Conservation (phyloP, 2,888 invertebrate species). For the Aleiodes testaceus region DNA sequence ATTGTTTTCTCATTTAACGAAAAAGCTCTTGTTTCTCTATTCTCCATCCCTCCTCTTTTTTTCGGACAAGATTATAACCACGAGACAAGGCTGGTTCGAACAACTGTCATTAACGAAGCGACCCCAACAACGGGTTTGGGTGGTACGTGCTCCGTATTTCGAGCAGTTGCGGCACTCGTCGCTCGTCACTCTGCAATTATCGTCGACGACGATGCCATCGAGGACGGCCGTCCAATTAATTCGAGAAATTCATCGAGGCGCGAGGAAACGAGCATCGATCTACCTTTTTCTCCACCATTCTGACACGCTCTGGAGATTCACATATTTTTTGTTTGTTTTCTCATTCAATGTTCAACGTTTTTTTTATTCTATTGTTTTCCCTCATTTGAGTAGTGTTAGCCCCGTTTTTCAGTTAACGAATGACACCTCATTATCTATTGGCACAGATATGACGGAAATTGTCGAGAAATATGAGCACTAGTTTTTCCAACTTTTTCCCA, state of each 20-base stretch:
- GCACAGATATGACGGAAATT: slow-evolving; percentile 22
- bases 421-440: slow-evolving; percentile 15
- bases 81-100: slow-evolving; percentile 48
- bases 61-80: slow-evolving; percentile 39
- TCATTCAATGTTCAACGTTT: not conserved
- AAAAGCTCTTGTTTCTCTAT: slow-evolving; percentile 37
- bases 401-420: not conserved
- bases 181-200: slow-evolving; percentile 58
- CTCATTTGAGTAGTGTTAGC: slow-evolving; percentile 6
- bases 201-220: slow-evolving; percentile 52
- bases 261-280: slow-evolving; percentile 32
- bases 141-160: slow-evolving; percentile 61
- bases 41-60: slow-evolving; percentile 34
- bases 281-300: not conserved
- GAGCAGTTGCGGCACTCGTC: slow-evolving; percentile 57
- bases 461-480: not conserved
- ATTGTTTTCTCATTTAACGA: slow-evolving; percentile 40
- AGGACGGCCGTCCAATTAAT: slow-evolving; percentile 41
- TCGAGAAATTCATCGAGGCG: slow-evolving; percentile 36
- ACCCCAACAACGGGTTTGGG: slow-evolving; percentile 46
- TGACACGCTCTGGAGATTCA: slow-evolving; percentile 15
- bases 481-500: slow-evolving; percentile 32
- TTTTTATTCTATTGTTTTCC: slow-evolving; percentile 16
- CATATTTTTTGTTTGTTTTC: not conserved
- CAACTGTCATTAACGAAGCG: slow-evolving; percentile 64